phyloP scores from a whole-genome alignment of 2,113 vertebrate species.

The Chlamydotis undulata region DNA sequence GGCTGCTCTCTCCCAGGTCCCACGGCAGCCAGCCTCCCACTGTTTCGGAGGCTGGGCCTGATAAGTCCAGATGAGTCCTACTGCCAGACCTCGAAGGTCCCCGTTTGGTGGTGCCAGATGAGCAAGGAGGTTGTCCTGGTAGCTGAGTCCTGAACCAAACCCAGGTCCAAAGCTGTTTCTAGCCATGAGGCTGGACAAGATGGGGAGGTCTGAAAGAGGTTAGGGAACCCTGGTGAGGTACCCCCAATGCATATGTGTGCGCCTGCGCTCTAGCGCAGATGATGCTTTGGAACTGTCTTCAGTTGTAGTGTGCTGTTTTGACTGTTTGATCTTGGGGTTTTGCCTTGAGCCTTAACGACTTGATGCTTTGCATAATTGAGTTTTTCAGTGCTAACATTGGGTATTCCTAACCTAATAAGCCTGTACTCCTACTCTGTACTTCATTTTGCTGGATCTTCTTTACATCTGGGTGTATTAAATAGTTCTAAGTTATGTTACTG shows the following conservation, averaged over 20 bases:
- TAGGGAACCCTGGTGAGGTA: accelerated
- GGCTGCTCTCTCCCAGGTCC: too few relatives aligned
- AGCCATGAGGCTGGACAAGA: not conserved
- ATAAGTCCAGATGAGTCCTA: accelerated
- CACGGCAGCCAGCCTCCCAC: accelerated
- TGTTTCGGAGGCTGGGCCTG: not conserved
- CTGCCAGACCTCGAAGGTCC: not conserved
- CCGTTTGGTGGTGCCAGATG: not conserved
- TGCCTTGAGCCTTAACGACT: not conserved
- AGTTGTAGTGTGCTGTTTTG: not conserved
- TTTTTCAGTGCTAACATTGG: not conserved
- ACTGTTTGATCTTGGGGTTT: not conserved
- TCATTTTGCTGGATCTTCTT: not conserved
- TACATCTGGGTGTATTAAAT: not conserved
- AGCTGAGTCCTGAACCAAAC: not conserved
- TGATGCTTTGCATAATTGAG: accelerated
- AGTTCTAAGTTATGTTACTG: not conserved
- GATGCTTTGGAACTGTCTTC: not conserved
- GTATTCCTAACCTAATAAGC: not conserved
- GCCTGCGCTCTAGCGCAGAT: not conserved
- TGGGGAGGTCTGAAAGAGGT: not conserved
- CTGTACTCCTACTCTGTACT: not conserved
- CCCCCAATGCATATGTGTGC: accelerated
- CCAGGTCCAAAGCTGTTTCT: not conserved
- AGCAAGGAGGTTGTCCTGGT: accelerated